These are phyloP conservation scores for Caracal caracal DNA, from an alignment of 2,113 vertebrate genomes.

Conservation along the genomic window DNA sequence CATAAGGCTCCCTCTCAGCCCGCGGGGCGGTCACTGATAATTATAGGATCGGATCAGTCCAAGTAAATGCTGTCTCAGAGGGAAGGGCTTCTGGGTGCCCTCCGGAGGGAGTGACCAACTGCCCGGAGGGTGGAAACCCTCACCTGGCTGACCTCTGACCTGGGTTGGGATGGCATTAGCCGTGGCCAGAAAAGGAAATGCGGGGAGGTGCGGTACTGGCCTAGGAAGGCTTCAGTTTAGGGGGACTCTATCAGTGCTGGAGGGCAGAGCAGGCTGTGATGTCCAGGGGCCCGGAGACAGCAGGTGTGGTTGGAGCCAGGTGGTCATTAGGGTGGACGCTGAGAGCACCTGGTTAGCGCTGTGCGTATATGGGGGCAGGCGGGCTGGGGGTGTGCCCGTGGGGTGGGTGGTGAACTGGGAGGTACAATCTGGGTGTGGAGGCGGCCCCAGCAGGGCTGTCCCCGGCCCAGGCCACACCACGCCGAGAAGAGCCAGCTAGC, in stretches of 20 bases:
- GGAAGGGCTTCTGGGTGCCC: background rate
- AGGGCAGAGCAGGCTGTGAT: background rate
- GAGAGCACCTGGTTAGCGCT: background rate
- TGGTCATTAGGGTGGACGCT: background rate
- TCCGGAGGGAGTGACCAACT: background rate
- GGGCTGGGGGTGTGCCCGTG: too few relatives aligned
- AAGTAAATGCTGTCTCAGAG: background rate
- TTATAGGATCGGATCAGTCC: too few relatives aligned
- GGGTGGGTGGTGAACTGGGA: background rate
- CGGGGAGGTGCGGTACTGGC: too few relatives aligned
- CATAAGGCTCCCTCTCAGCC: background rate
- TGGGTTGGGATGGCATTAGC: rapidly evolving
- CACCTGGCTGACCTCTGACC: background rate
- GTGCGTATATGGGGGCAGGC: background rate
- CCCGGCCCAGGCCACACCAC: background rate
- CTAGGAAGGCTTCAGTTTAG: background rate
- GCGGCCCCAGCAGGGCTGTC: background rate
- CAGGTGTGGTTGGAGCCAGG: background rate
- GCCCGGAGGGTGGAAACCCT: background rate
- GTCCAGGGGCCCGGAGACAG: background rate
- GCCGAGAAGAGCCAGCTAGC: background rate
- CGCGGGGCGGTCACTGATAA: background rate
- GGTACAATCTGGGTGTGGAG: background rate
- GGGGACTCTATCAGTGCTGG: background rate
- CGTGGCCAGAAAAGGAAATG: background rate